phyloP scores from a whole-genome alignment of 2,888 invertebrate genomes.

The Melipona bicolor region DNA sequence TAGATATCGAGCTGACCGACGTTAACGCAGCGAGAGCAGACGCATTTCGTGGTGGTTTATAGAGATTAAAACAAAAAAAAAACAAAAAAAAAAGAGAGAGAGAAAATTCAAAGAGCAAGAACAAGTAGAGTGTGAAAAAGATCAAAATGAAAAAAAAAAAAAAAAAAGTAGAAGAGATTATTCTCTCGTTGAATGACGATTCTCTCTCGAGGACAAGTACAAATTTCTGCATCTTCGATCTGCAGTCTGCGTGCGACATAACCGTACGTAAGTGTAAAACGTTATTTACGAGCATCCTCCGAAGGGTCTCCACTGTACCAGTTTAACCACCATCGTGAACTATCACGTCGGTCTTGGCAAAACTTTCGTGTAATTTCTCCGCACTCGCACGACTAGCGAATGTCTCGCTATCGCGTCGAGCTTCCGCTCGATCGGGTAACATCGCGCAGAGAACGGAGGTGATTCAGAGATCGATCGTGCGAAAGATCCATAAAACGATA shows the following conservation, averaged over 20 bases:
- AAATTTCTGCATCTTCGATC: conserved; percentile 40
- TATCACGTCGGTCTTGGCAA: conserved; percentile 70
- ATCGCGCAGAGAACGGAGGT: not conserved
- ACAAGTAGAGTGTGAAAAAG: not conserved
- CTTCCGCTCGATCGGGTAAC: conserved; percentile 8
- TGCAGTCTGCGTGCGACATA: conserved; percentile 52
- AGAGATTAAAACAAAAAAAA: not conserved
- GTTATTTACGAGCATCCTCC: conserved; percentile 73
- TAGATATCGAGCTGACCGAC: conserved; percentile 34
- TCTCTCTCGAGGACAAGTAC: conserved; percentile 1
- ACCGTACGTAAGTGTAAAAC: conserved; percentile 48
- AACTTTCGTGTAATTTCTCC: conserved; percentile 67
- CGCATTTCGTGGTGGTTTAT: conserved; percentile 25
- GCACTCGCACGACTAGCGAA: conserved; percentile 34
- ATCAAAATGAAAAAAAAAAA: not conserved
- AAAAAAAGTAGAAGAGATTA: not conserved
- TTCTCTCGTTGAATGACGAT: conserved; percentile 1
- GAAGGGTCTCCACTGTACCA: conserved; percentile 81
- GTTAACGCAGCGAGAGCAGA: conserved; percentile 36
- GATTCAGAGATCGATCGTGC: not conserved
- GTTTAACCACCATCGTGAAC: conserved; percentile 60
- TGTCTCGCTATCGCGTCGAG: conserved; percentile 17
- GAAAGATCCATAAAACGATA: not conserved
- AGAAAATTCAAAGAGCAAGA: not conserved
- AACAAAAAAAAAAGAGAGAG: not conserved